These are phyloP conservation scores for Mythimna albipuncta DNA, from an alignment of 2,888 invertebrate species.

Conservation along the genomic window DNA sequence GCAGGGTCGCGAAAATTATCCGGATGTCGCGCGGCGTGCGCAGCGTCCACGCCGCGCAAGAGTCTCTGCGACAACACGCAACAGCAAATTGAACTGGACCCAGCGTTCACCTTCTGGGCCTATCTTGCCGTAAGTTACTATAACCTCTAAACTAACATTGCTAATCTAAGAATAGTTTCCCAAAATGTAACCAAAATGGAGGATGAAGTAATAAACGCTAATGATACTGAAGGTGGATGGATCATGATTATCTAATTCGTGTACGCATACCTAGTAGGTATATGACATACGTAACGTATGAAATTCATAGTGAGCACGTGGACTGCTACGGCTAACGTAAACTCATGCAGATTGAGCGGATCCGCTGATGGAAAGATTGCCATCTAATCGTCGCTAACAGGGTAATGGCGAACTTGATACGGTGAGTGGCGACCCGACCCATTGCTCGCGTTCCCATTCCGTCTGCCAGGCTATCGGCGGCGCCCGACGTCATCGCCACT, in stretches of 20 bases:
- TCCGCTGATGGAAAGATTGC: conserved; percentile 85
- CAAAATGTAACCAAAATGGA: conserved; percentile 22
- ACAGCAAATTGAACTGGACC: conserved; percentile 91
- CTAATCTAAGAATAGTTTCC: conserved; percentile 14
- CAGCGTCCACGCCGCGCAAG: conserved; percentile 90
- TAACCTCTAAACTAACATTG: conserved; percentile 24
- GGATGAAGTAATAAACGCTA: conserved; percentile 42
- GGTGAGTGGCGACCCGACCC: conserved; percentile 69
- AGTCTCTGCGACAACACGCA: conserved; percentile 91
- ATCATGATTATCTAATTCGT: conserved; percentile 34
- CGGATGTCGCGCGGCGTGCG: conserved; percentile 91
- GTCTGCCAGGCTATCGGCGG: conserved; percentile 42
- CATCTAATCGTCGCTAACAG: conserved; percentile 83
- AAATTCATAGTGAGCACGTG: conserved; percentile 70
- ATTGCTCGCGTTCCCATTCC: conserved; percentile 74
- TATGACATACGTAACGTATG: conserved; percentile 23
- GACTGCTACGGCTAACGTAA: conserved; percentile 63
- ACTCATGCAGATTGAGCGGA: conserved; percentile 79
- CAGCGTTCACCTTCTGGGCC: conserved; percentile 93
- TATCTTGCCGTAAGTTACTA: conserved; percentile 91
- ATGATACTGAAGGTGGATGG: conserved; percentile 41
- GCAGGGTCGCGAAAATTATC: conserved; percentile 78
- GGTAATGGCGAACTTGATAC: conserved; percentile 86
- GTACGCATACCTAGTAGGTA: neutral
- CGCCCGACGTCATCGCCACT: conserved; percentile 48